Evolutionary conservation across 2,888 invertebrate species (phyloP).

Genomic region (Brachyptera risi): DNA sequence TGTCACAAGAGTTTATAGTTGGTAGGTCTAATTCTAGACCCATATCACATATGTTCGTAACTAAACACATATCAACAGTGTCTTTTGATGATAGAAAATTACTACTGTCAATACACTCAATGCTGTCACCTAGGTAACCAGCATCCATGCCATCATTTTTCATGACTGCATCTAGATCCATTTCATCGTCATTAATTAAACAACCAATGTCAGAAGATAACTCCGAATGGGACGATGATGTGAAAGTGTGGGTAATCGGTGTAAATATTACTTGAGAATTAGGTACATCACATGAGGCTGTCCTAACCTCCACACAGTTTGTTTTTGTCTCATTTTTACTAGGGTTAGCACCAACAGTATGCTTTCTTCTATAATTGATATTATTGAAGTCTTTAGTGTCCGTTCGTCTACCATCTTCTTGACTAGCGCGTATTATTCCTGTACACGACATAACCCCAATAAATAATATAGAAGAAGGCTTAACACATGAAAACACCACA

Average conservation of each 20-base stretch:
- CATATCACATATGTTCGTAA: constrained; percentile 28
- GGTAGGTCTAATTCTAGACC: constrained; percentile 24
- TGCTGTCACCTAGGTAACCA: constrained; percentile 24
- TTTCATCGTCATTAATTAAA: constrained; percentile 40
- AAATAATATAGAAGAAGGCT: no score
- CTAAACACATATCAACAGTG: constrained; percentile 29
- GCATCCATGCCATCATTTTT: constrained; percentile 26
- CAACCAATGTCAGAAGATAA: constrained; percentile 17
- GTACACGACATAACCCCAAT: no score
- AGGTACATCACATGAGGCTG: constrained; percentile 5
- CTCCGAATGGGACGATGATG: no score
- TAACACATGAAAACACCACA: no score
- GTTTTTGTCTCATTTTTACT: background rate
- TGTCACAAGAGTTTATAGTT: constrained; percentile 10
- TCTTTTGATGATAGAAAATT: constrained; percentile 30
- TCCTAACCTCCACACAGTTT: constrained; percentile 3
- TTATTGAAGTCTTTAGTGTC: no score
- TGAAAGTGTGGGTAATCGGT: no score
- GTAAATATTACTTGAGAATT: no score
- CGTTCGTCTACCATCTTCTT: no score
- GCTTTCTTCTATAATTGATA: no score
- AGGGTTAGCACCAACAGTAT: no score
- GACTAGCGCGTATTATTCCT: no score
- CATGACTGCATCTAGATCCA: constrained; percentile 41
- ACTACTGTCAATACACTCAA: constrained; percentile 20